Evolutionary conservation across 2,113 vertebrate species (phyloP), one percentile per base, ranked within the genome.

Genomic region (Limanda limanda): DNA sequence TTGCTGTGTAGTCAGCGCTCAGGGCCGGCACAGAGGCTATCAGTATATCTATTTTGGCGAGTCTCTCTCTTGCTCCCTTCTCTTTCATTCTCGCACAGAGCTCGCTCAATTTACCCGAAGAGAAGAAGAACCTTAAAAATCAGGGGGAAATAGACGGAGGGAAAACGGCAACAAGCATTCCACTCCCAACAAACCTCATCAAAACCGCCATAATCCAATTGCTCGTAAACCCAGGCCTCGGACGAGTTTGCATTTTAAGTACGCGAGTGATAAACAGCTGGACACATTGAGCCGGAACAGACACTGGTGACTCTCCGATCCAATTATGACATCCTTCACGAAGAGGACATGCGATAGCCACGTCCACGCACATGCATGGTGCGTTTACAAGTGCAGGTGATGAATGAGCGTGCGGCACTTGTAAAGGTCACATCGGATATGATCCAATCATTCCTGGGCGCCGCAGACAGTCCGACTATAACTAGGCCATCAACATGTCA

Each of bases 351-450:
- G 75, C 74, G 74, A 78, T 76, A 42, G 82, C 71, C 14, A 54
- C 54, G 74, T 31, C 77, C 79, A 87, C 13, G 57, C 81, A 63
- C 66, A 73, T 77, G 75, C 58, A 40, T 57, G 71, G 47, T 57
- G 68, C 88, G 57, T 84, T 62, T 52, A 74, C 82, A 80, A 76
- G 72, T 48, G 79, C 66, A 79, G 64, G 61, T 86, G 89, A 90
- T 85, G 56, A 88, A 93, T 84, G 85, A 82, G 51, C n/a, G 61
- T 58, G 62, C 25, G 3, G 45, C 0, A 17, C 73, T 61, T 51
- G 69, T 24, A 89, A 92, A 92, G 88, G 89, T 90, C 89, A 84
- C 60, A 23, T 11, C 64, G 68, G 87, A 90, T 79, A 82, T 67
- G 76, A 87, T 76, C 82, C 87, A 84, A 86, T 89, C 88, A 83